Conservation (phyloP, 2,113 vertebrate species). For the Cyanoderma ruficeps region DNA sequence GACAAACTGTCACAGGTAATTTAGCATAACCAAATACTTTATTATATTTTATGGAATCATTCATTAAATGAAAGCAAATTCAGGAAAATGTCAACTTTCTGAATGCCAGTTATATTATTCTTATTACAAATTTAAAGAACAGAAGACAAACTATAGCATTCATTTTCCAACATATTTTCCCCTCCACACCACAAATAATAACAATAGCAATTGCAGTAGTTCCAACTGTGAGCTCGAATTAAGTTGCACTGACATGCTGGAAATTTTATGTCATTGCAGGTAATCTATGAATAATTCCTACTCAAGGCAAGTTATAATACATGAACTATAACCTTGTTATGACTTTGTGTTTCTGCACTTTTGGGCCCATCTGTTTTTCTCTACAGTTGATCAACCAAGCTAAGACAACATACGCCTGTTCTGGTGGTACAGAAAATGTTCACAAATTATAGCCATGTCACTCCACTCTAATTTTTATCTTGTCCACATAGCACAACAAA, state of each 20-base stretch:
- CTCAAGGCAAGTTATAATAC: neutral
- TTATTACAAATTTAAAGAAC: neutral
- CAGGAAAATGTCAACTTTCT: neutral
- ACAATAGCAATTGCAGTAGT: neutral
- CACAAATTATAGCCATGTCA: slow-evolving; percentile 45
- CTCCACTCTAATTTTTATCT: slow-evolving; percentile 20
- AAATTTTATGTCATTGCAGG: slow-evolving; percentile 10
- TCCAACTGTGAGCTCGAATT: neutral
- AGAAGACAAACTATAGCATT: neutral
- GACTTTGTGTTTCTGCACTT: slow-evolving; percentile 66
- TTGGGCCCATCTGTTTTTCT: slow-evolving; percentile 34
- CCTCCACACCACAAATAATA: neutral
- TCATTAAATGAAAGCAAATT: neutral
- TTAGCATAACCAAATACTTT: neutral
- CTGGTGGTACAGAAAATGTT: slow-evolving; percentile 38
- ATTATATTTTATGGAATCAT: neutral
- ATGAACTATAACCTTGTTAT: slow-evolving; percentile 48
- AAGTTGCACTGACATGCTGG: neutral
- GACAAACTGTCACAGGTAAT: neutral
- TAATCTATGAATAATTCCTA: neutral
- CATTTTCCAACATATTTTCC: neutral
- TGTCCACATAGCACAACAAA: slow-evolving; percentile 44
- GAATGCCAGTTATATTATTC: neutral
- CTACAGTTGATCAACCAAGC: slow-evolving; percentile 53
- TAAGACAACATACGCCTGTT: slow-evolving; percentile 19